These are phyloP conservation scores for Acleris holmiana DNA, from an alignment of 2,888 invertebrate species.

Conservation along the genomic window DNA sequence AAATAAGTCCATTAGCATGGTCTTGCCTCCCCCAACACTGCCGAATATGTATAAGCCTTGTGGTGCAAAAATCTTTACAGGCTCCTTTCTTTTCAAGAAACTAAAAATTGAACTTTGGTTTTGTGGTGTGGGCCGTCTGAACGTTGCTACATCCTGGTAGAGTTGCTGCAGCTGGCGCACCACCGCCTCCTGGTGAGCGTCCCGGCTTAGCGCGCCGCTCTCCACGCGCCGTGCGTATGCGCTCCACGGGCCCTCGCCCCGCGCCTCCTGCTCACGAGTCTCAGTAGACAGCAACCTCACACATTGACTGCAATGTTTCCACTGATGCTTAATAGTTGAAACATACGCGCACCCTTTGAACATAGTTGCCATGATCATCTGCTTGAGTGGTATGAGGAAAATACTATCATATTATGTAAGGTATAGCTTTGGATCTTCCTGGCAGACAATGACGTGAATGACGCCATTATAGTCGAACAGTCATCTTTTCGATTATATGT, in stretches of 20 bases:
- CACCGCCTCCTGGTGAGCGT: constrained; percentile 89
- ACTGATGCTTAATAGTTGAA: constrained; percentile 25
- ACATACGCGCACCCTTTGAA: constrained; percentile 25
- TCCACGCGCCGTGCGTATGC: constrained; percentile 84
- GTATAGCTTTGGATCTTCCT: constrained; percentile 16
- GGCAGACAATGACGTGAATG: constrained; percentile 5
- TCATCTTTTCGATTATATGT: constrained; percentile 20
- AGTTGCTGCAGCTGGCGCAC: constrained; percentile 88
- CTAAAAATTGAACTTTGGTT: constrained; percentile 60
- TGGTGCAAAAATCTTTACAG: constrained; percentile 82
- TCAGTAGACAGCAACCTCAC: constrained; percentile 56
- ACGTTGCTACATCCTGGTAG: constrained; percentile 86
- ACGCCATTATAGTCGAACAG: constrained; percentile 23
- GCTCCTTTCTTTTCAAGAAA: constrained; percentile 66
- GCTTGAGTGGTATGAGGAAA: constrained; percentile 23
- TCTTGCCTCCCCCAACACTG: constrained; percentile 98
- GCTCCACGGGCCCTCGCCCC: constrained; percentile 75
- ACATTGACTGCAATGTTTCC: constrained; percentile 29
- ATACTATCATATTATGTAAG: constrained; percentile 32
- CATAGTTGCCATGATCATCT: constrained; percentile 32
- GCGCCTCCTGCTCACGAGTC: constrained; percentile 49
- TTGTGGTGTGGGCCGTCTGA: constrained; percentile 67
- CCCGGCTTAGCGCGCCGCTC: constrained; percentile 85
- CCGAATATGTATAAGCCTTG: constrained; percentile 95
- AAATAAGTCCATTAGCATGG: constrained; percentile 99